A percentile compares a stretch with the other conserved stretches of the same genome.
These are phyloP conservation scores for Danio rerio DNA, from an alignment of 2,113 vertebrate species.

Conservation along the genomic window GRCz12tu NC_133186.1:41980501-41981000, in stretches of 20 bases:
- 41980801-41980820: constrained; percentile 19
- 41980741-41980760: neutral
- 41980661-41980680: neutral
- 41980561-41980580: neutral
- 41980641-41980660: neutral
- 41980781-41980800: neutral
- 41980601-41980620: neutral
- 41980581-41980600: neutral
- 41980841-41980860: neutral
- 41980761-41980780: neutral
- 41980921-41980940: neutral
- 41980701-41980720: neutral
- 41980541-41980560: constrained; percentile 6
- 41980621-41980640: no score
- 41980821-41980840: neutral
- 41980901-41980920: neutral
- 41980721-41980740: neutral
- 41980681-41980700: neutral
- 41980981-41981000: constrained; percentile 12
- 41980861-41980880: no score
- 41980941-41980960: constrained; percentile 9
- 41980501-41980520: neutral
- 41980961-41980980: neutral
- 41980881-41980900: constrained; percentile 1
- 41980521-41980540: neutral